These are phyloP conservation scores for Euthynnus affinis DNA, from an alignment of 2,797 vertebrate species.

Conservation along the genomic window DNA sequence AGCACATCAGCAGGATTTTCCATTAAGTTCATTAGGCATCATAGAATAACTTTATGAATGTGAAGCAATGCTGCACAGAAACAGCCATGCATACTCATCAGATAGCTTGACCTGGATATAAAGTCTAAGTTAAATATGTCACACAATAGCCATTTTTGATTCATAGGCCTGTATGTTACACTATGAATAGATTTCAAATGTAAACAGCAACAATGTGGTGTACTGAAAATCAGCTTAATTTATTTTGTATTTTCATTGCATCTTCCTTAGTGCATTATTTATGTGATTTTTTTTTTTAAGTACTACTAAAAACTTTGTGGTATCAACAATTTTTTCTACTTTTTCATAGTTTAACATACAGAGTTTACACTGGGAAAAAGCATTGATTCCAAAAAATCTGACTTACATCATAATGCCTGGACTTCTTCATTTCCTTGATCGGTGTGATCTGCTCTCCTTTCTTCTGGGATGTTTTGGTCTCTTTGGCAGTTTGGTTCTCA, in stretches of 20 bases:
- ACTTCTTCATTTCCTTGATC: slow-evolving; percentile 85
- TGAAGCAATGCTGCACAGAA: slow-evolving; percentile 22
- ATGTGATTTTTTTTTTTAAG: not conserved
- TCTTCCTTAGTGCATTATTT: not conserved
- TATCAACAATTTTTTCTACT: not conserved
- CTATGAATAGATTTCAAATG: slow-evolving; percentile 5
- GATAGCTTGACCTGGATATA: not conserved
- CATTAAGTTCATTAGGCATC: slow-evolving; percentile 3
- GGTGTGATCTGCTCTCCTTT: slow-evolving; percentile 82
- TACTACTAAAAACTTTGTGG: not conserved
- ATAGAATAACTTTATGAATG: slow-evolving; percentile 31
- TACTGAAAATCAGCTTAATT: not conserved
- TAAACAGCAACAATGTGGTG: not conserved
- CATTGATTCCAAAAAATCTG: not conserved
- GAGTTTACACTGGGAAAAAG: not conserved
- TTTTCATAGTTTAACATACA: slow-evolving; percentile 46
- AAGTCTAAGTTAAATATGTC: not conserved
- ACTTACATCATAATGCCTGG: slow-evolving; percentile 93
- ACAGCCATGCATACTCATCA: slow-evolving; percentile 27
- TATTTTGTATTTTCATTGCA: not conserved
- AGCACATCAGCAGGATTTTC: not conserved
- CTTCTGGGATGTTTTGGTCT: slow-evolving; percentile 79
- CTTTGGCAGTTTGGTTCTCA: slow-evolving; percentile 74
- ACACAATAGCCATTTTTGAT: not conserved
- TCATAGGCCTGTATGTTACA: slow-evolving; percentile 37